Conservation (phyloP, 2,113 vertebrate genomes). For the Macaca fascicularis region DNA sequence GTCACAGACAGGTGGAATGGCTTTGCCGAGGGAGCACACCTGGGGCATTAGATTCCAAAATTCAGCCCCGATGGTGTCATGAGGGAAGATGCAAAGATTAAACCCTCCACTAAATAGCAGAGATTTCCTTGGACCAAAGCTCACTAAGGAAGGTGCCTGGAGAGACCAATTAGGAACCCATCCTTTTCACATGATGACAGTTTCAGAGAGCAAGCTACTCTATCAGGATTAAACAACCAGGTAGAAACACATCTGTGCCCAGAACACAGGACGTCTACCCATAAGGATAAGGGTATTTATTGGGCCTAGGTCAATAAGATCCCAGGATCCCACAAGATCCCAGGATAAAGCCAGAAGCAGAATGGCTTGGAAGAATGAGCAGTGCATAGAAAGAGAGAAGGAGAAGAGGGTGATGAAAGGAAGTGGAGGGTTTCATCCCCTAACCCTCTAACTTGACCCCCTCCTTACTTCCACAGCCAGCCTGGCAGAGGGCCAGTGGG, state of each 20-base stretch:
- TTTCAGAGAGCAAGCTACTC: not conserved
- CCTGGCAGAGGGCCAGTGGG: conserved; percentile 62
- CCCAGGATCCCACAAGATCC: not conserved
- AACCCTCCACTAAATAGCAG: not conserved
- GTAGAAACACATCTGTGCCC: not conserved
- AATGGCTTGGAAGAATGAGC: not conserved
- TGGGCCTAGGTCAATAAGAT: not conserved
- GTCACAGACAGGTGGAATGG: not conserved
- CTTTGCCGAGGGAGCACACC: not conserved
- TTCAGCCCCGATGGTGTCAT: not conserved
- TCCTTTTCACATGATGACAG: not conserved
- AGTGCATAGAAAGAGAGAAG: not conserved
- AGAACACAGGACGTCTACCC: not conserved
- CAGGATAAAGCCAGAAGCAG: not conserved
- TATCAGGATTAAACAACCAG: not conserved
- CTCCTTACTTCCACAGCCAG: not conserved
- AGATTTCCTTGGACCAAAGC: not conserved
- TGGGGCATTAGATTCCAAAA: not conserved
- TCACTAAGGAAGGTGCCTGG: not conserved
- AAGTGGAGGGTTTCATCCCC: not conserved
- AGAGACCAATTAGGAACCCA: not conserved
- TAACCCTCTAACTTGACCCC: not conserved
- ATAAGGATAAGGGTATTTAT: not conserved
- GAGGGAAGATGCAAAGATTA: not conserved
- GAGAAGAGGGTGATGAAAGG: not conserved